A percentile compares a stretch with the other conserved stretches of the same genome.
Evolutionary conservation across 1,140 invertebrate species (phyloP).

Genomic region (Cyclina sinensis): DNA sequence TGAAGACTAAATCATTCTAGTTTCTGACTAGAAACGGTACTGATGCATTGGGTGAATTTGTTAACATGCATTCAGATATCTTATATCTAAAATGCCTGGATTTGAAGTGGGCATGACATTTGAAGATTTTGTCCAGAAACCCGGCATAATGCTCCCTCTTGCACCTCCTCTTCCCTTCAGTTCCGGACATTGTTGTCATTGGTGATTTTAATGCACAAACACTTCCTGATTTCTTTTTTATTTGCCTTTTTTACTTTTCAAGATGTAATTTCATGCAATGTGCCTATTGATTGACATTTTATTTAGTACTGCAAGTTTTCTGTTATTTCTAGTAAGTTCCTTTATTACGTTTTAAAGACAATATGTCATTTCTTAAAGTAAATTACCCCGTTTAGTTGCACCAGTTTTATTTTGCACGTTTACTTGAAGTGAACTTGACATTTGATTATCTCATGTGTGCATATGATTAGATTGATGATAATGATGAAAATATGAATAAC

Average conservation of each 20-base stretch:
- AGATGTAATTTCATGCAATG: background rate
- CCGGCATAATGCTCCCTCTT: constrained; percentile 11
- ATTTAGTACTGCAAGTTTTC: background rate
- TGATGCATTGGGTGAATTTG: constrained; percentile 3
- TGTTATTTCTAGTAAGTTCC: background rate
- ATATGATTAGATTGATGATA: constrained; percentile 5
- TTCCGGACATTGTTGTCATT: background rate
- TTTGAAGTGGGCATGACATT: constrained; percentile 34
- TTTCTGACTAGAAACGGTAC: too few relatives aligned
- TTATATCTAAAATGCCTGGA: constrained; percentile 46
- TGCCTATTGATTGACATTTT: background rate
- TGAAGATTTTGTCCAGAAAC: constrained; percentile 26
- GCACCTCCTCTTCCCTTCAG: constrained; percentile 7
- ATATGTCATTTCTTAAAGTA: background rate
- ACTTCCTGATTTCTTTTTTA: background rate
- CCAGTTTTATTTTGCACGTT: constrained; percentile 13
- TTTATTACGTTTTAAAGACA: background rate
- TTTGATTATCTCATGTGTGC: background rate
- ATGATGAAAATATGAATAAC: background rate
- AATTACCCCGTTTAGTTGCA: constrained; percentile 3
- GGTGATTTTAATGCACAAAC: constrained; percentile 18
- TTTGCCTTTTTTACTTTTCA: background rate
- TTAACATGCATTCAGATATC: background rate
- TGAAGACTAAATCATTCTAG: too few relatives aligned
- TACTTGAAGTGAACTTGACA: constrained; percentile 9